phyloP scores from a whole-genome alignment of 2,888 invertebrate genomes.

The Chaitophorus viminalis region DNA sequence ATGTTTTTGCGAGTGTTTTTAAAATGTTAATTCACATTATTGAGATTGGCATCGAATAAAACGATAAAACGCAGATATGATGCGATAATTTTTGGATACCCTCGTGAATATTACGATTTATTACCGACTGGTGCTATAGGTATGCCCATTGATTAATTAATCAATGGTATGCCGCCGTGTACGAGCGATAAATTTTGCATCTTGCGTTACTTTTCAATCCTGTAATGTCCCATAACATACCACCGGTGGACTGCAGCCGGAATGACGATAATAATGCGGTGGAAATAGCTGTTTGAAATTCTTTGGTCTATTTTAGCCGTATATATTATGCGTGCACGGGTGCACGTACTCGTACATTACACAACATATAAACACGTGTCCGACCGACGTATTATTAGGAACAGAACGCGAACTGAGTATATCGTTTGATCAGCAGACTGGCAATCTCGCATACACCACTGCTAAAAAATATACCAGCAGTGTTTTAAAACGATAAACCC shows the following conservation, averaged over 20 bases:
- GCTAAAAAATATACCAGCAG: no score
- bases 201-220: not conserved
- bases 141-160: no score
- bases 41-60: no score
- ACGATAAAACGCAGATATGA: no score
- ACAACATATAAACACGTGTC: slow-evolving; percentile 3
- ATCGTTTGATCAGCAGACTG: not conserved
- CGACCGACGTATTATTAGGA: not conserved
- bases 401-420: not conserved
- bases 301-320: slow-evolving; percentile 38
- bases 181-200: not conserved
- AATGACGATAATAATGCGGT: slow-evolving; percentile 1
- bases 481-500: no score
- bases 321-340: not conserved
- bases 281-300: slow-evolving; percentile 35
- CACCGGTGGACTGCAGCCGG: not conserved
- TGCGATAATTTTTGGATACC: no score
- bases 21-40: no score
- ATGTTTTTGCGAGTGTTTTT: no score
- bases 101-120: no score
- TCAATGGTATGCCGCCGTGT: no score
- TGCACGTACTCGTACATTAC: no score
- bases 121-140: no score
- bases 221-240: not conserved
- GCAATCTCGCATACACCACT: not conserved